Evolutionary conservation across 92 coral and sea anemone genomes (phyloP).

Genomic region (Muricea muricata): DNA sequence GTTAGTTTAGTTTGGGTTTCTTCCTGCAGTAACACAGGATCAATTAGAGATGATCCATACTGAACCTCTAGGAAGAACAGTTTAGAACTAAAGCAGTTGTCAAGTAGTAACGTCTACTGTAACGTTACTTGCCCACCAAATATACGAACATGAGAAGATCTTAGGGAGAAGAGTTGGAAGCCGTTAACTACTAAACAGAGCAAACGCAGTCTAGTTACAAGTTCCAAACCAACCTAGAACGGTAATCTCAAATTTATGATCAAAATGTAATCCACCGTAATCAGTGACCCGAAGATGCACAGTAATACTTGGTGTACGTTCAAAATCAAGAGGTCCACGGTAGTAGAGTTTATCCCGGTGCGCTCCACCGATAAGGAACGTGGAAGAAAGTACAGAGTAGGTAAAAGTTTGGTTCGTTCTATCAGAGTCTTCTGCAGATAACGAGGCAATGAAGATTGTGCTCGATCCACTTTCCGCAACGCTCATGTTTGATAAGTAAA

Average conservation of each 20-base stretch:
- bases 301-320: conserved; percentile 58
- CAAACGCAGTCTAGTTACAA: background rate
- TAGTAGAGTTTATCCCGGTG: conserved; percentile 59
- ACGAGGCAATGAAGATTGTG: conserved; percentile 68
- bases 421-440: conserved; percentile 85
- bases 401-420: conserved; percentile 66
- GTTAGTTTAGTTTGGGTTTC: no score
- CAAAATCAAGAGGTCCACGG: conserved; percentile 77
- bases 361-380: conserved; percentile 75
- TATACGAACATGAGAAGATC: no score
- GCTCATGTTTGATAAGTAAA: conserved; percentile 65
- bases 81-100: no score
- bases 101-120: no score
- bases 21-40: no score
- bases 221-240: conserved; percentile 68
- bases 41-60: no score
- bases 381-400: conserved; percentile 67
- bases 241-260: conserved; percentile 65
- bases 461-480: conserved; percentile 77
- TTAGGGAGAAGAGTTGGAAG: no score
- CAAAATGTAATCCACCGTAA: conserved; percentile 69
- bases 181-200: no score
- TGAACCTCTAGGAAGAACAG: no score
- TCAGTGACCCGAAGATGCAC: conserved; percentile 76
- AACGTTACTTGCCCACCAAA: no score